Evolutionary conservation across 1,140 invertebrate genomes (phyloP).

Genomic region (Drosophila erecta): DNA sequence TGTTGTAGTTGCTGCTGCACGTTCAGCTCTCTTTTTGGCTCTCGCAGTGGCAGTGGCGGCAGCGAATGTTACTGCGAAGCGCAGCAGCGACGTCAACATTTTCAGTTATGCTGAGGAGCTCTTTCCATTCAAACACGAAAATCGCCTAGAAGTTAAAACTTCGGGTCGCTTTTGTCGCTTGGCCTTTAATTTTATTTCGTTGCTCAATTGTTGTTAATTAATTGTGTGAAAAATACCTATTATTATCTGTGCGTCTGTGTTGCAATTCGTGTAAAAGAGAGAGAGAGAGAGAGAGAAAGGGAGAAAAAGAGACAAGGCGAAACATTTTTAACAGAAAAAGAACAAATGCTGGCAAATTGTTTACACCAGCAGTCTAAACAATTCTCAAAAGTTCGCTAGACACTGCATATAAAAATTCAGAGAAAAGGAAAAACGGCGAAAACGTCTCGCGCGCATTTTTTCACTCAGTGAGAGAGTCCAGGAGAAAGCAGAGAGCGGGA

Average conservation of each 20-base stretch:
- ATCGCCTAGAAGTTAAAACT: slow-evolving; percentile 38
- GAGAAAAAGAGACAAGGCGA: slow-evolving; percentile 1
- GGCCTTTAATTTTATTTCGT: slow-evolving; percentile 49
- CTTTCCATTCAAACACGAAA: slow-evolving; percentile 81
- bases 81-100: slow-evolving; percentile 60
- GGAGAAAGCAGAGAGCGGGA: slow-evolving; percentile 19
- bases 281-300: background rate
- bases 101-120: slow-evolving; percentile 81
- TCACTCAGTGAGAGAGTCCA: slow-evolving; percentile 48
- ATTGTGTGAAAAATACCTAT: slow-evolving; percentile 39
- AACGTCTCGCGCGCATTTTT: slow-evolving; percentile 74
- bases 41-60: slow-evolving; percentile 17
- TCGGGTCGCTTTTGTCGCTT: slow-evolving; percentile 62
- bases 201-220: slow-evolving; percentile 42
- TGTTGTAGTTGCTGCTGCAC: slow-evolving; percentile 35
- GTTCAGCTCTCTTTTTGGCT: slow-evolving; percentile 20
- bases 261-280: slow-evolving; percentile 15
- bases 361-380: slow-evolving; percentile 15
- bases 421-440: slow-evolving; percentile 47
- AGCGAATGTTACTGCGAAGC: slow-evolving; percentile 12
- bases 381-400: slow-evolving; percentile 26
- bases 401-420: slow-evolving; percentile 15
- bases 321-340: slow-evolving; percentile 9
- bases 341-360: slow-evolving; percentile 14
- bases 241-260: slow-evolving; percentile 11